Conservation (phyloP, 64 coral and sea anemone genomes). For the Catalaphyllia jardinei region DNA sequence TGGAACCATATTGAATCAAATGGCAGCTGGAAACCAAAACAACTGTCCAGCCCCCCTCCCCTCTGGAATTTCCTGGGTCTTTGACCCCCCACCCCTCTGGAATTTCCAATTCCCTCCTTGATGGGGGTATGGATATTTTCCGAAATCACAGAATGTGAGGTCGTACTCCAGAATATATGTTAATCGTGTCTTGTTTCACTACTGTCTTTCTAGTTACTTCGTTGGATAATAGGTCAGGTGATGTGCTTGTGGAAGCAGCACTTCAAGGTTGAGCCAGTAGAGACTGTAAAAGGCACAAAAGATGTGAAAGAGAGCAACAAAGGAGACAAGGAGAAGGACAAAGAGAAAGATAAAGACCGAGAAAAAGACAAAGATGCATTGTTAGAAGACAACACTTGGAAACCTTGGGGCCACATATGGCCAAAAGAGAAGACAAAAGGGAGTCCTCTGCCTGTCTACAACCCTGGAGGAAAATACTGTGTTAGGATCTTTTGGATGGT, state of each 20-base stretch:
- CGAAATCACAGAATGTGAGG: no score
- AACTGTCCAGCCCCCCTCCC: no score
- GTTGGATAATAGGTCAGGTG: conserved; percentile 92
- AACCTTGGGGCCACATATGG: conserved; percentile 96
- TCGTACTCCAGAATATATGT: no score
- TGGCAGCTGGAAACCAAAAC: no score
- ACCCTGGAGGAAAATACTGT: conserved; percentile 93
- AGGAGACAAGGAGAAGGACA: conserved; percentile 72
- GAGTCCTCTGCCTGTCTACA: conserved; percentile 67
- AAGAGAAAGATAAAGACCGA: conserved; percentile 83
- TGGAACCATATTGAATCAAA: no score
- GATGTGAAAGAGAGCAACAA: conserved; percentile 55
- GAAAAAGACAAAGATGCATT: conserved; percentile 80
- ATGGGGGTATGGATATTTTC: no score
- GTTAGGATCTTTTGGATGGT: conserved; percentile 96
- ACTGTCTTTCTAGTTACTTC: conserved; percentile 54
- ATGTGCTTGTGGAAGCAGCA: conserved; percentile 87
- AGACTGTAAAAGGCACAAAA: conserved; percentile 59
- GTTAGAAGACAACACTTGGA: conserved; percentile 87
- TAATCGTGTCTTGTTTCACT: no score
- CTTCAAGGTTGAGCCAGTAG: conserved; percentile 78
- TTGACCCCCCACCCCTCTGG: no score
- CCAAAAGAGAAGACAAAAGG: conserved; percentile 84
- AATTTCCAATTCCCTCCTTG: no score
- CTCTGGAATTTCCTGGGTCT: no score